Base-by-base conservation (phyloP, 64 coral and sea anemone genomes). In the Trachythela sp. region DNA sequence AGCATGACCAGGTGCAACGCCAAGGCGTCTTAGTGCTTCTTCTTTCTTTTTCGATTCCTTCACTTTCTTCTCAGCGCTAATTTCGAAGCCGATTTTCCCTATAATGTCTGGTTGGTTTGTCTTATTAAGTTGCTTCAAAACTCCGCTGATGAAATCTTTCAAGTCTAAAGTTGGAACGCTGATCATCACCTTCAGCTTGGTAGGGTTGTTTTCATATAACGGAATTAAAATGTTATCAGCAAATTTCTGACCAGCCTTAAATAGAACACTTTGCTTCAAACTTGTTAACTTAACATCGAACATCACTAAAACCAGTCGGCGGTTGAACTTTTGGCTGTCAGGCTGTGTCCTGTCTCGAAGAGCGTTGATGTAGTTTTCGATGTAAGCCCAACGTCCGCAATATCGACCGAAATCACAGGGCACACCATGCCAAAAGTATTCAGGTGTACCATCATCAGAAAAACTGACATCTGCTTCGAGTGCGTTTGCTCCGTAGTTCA, bases 1-100 rank as follows among this genome's bases (percentile, higher is more conserved):
- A 39, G 86, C 86, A 88, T 88, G 86, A 71, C 86, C 86, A 88
- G 86, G 51, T 48, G 52, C 54, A 88, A 88, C 86, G 39, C 86
- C 86, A 39, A 88, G 18, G 34, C 35, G 49, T 64, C n/a, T 88
- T 41, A 88, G 58, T 39, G 36, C 50, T 88, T 88, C 33, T 88
- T 88, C 86, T 67, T 39, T 32, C 67, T 88, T 32, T 32, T 54
- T 36, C 60, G 86, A 50, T 68, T 22, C 30, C 60, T 88, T 67
- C n/a, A n/a, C n/a, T 31, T 40, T 39, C 36, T 88, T 88, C 35
- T 88, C 86, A 10, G 32, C 59, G 58, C 86, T 88, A 54, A 88
- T 59, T 39, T 88, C 86, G 36, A 64, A 88, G 58, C 86, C 86
- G 60, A 70, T 70, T 64, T 88, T 88, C 58, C 39, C 38, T 32